phyloP scores from a whole-genome alignment of 2,888 invertebrate genomes.

The Acleris cristana region DNA sequence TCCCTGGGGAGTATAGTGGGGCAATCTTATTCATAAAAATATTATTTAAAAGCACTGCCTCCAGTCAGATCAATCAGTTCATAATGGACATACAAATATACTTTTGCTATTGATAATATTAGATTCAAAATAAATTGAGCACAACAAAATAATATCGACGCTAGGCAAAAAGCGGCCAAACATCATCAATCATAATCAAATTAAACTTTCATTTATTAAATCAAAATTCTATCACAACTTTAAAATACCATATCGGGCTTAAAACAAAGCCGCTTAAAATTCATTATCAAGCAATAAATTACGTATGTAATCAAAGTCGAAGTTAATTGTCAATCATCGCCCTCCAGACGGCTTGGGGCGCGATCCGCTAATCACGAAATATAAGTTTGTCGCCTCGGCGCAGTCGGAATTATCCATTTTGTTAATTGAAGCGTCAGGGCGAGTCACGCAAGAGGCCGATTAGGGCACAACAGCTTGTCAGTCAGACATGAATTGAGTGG shows the following conservation, averaged over 20 bases:
- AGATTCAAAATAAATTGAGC: too few species aligned
- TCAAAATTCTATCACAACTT: conserved; percentile 11
- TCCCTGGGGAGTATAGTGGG: too few species aligned
- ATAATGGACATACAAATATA: too few species aligned
- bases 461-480: conserved; percentile 49
- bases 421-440: conserved; percentile 70
- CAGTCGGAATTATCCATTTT: conserved; percentile 66
- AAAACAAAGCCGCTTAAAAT: conserved; percentile 32
- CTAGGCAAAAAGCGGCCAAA: too few species aligned
- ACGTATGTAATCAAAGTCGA: conserved; percentile 35
- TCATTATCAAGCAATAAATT: conserved; percentile 32
- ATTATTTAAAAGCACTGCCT: too few species aligned
- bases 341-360: conserved; percentile 36
- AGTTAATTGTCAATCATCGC: conserved; percentile 42
- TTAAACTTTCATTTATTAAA: conserved; percentile 13
- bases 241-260: conserved; percentile 18
- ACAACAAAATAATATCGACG: too few species aligned
- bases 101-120: too few species aligned
- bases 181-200: conserved; percentile 14
- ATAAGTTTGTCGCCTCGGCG: conserved; percentile 62
- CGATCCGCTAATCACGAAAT: conserved; percentile 53
- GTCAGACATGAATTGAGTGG: conserved; percentile 57
- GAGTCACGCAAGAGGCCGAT: conserved; percentile 67
- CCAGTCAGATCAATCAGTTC: too few species aligned
- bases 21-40: too few species aligned